Evolutionary conservation across 2,888 invertebrate genomes (phyloP), one percentile per base, ranked within the genome.

Genomic region (Philereme transversata): DNA sequence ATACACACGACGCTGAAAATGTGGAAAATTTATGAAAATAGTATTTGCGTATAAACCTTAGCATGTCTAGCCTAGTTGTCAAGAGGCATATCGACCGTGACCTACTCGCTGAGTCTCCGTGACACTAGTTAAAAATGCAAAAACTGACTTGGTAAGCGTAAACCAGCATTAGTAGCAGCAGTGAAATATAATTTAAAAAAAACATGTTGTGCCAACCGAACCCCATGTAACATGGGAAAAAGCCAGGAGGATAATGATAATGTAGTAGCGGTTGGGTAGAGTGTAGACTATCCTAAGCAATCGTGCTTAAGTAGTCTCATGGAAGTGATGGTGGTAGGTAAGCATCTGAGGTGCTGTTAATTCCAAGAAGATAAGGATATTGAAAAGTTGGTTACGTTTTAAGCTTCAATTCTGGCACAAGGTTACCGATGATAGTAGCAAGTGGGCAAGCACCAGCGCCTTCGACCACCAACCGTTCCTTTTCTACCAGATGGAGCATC

Each of bases 401-500:
- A 35, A 96, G 95, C 79, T 94, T 94, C 8, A 97, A 91, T 76
- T 98, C 97, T 9, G 97, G 96, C 22, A 98, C 88, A 56, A 95
- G 94, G 11, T 96, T 96, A 5, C 96, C 95, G 36, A 98, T 83
- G 65, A 98, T 94, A 1, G 97, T 96, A 0, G 97, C 98, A 10
- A 98, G 83, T 0, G 96, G 95, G n/a, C 95, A 94, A 0, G 97
- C 98, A 0, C 97, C 98, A 9, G 97, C 97, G 0, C 97, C 98
- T 85, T 98, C 98, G 0, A 97, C 96, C 4, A 98, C 96, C 65
- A 96, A 95, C 76, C 97, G 96, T 81, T 97, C 97, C 68, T 94
- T 90, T 82, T 97, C 97, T 1, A 96, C 93, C 61, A 97, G 83
- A 64, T 96, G 93, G 56, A 97, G 86, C 55, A 97, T 96, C 4